Base-by-base conservation (phyloP, 2,113 vertebrate species). In the Oreochromis spilurus region DNA sequence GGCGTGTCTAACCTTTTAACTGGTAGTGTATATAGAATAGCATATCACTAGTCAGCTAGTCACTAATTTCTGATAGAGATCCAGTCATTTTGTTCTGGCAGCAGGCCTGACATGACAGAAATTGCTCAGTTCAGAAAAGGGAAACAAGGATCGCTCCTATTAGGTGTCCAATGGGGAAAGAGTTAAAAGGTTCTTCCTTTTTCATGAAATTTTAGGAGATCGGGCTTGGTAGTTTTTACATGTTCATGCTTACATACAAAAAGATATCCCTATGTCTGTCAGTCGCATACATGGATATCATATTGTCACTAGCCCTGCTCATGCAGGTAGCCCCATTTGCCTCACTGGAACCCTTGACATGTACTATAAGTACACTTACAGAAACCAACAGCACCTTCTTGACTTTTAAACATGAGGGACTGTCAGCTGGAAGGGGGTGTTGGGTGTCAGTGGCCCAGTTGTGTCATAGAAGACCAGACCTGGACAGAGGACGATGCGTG, bases 401-500 rank as follows among this genome's bases (percentile, higher is more conserved):
- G 83, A 67, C 16, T 75, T 89, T 88, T 75, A 48, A 43, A 65
- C 31, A 65, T 10, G 48, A 82, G 79, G 87, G 79, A 14, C 87
- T 38, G 87, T 88, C 85, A 89, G 86, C 85, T 85, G 88, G 83
- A 72, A 72, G 87, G 79, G 85, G 90, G 93, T 95, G 93, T 96
- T 89, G 91, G 92, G 89, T 96, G 94, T 96, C 96, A 93, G 78
- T 95, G 94, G 26, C 94, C 93, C 92, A 92, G 91, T 93, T 96
- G 90, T 94, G 95, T 95, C 95, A 95, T 81, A 89, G 85, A 83
- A 81, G 81, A 95, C 87, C 78, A 89, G 89, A 93, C 86, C 82
- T 65, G 83, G 83, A 89, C 82, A 72, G 85, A 70, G 81, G 79
- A 81, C 26, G 5, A 79, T 87, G 88, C 13, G 82, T 86, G 88